Base-by-base conservation (phyloP, 2,797 vertebrate genomes). In the Ctenosaura bakeri region DNA sequence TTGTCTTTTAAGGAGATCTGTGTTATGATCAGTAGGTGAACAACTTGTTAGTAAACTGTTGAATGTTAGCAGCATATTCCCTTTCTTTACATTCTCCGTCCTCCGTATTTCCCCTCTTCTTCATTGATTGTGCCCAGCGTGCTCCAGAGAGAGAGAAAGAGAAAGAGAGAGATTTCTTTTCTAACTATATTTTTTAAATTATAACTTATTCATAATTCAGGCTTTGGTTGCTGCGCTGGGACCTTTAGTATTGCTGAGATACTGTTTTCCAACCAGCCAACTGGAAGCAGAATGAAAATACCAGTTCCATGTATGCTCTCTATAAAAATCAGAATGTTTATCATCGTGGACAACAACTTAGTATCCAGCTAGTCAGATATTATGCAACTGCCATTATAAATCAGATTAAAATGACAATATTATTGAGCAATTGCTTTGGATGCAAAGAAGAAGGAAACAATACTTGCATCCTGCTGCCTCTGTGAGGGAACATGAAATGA, bases 1-100 rank as follows among this genome's bases (percentile, higher is more conserved):
- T 89, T 92, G 87, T n/a, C 24, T 88, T 26, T 66, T 86, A 46
- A 91, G 46, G 29, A 42, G 42, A 81, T 24, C 42, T 86, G 29
- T 89, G 59, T 59, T 86, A 64, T 76, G 64, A 80, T 38, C 76
- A 52, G 29, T 71, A 84, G 24, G 12, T 90, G 24, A 83, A 42
- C 69, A 42, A 69, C 35, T 69, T 12, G 64, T 59, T 20, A 69
- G 62, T 83, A 42, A 77, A 20, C n/a, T 87, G 52, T 74, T 83
- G 54, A 52, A 50, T 38, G 50, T 59, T 69, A 74, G 12, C 29
- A 50, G 24, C 50, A 56, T 78, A 26, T 85, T 29, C 38, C 38
- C 14, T 76, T 32, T 4, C 59, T 54, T 29, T 38, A 12, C 32
- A 56, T n/a, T 22, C 12, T 52, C 18, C 76, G n/a, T 32, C 10